Conservation (phyloP, 1,140 invertebrate genomes). For the Papilio aristodemus region DNA sequence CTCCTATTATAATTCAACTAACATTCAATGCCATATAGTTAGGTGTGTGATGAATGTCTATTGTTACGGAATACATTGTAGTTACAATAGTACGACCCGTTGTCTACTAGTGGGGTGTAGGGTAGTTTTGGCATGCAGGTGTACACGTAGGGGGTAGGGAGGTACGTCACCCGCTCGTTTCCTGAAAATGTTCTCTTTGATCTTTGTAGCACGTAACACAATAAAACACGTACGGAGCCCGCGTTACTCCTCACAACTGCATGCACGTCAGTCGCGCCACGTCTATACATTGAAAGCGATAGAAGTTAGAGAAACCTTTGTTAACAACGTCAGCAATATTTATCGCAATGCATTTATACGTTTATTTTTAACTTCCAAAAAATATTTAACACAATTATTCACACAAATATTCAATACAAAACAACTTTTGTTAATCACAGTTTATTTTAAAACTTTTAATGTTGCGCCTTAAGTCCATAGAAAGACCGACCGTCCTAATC, state of each 20-base stretch:
- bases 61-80: not conserved
- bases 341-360: not conserved
- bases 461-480: too few relatives aligned
- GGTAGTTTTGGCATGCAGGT: too few relatives aligned
- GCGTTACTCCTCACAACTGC: not conserved
- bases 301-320: not conserved
- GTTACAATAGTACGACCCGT: not conserved
- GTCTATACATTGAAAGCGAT: constrained; percentile 2
- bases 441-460: too few relatives aligned
- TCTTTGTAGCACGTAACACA: constrained; percentile 9
- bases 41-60: not conserved
- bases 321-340: not conserved
- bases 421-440: too few relatives aligned
- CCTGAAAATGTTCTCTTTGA: constrained; percentile 3
- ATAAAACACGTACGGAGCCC: constrained; percentile 11
- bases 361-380: not conserved
- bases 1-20: not conserved
- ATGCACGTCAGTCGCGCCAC: not conserved
- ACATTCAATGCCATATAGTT: not conserved
- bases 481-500: too few relatives aligned
- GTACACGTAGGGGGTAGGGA: constrained; percentile 1
- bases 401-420: too few relatives aligned
- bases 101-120: not conserved
- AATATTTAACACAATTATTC: too few relatives aligned
- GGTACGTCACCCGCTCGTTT: not conserved